Percentiles rank a stretch among this genome's conserved stretches.
Conservation (phyloP, 1,140 invertebrate genomes). For the Macrosteles quadrilineatus region DNA sequence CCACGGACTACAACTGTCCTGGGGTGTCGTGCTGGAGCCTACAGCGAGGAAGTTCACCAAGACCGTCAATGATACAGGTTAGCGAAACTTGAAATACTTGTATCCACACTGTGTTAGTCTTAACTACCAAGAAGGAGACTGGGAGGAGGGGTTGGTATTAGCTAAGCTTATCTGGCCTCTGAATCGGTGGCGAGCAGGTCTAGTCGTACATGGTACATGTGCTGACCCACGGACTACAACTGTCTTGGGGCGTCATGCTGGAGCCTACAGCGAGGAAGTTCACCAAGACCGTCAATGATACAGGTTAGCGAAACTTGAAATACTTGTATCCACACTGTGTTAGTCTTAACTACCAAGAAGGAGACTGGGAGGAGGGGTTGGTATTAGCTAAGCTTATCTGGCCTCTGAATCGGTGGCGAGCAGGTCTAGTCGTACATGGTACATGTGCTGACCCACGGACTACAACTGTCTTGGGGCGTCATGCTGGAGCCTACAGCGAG, state of each 20-base stretch:
- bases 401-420: no score
- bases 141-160: slow-evolving; percentile 82
- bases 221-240: slow-evolving; percentile 64
- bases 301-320: no score
- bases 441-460: slow-evolving; percentile 64
- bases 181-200: no score
- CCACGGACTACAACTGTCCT: slow-evolving; percentile 63
- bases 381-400: no score
- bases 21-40: slow-evolving; percentile 25
- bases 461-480: slow-evolving; percentile 57
- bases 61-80: slow-evolving; percentile 29
- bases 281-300: slow-evolving; percentile 6
- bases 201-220: slow-evolving; percentile 67
- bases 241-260: slow-evolving; percentile 49
- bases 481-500: slow-evolving; percentile 48
- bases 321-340: no score
- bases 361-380: slow-evolving; percentile 82
- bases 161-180: no score
- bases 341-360: slow-evolving; percentile 76
- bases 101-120: no score
- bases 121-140: slow-evolving; percentile 78
- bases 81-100: no score
- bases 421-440: slow-evolving; percentile 63
- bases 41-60: slow-evolving; percentile 49
- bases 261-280: slow-evolving; percentile 49